Evolutionary conservation across 2,888 invertebrate species (phyloP).

Genomic region (Drosophila colorata): DNA sequence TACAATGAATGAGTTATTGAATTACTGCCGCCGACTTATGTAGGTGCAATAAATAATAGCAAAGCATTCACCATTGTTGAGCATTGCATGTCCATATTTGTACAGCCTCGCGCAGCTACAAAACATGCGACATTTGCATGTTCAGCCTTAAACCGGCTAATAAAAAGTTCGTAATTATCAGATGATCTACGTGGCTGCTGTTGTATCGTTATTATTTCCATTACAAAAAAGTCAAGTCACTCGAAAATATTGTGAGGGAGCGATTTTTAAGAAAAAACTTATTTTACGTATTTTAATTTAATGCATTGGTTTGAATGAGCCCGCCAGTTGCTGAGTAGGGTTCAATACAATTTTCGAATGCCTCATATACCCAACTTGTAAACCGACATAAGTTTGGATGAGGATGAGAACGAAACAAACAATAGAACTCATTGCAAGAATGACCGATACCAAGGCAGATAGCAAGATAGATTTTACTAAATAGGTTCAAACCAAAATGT

Average conservation of each 20-base stretch:
- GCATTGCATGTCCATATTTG: conserved; percentile 64
- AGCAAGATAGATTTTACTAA: too few relatives aligned
- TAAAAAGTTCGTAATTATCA: conserved; percentile 33
- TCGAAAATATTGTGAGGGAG: too few relatives aligned
- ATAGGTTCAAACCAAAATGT: too few relatives aligned
- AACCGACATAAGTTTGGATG: conserved; percentile 10
- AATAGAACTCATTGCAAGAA: too few relatives aligned
- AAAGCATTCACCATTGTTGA: conserved; percentile 73
- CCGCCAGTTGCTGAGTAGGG: neutral
- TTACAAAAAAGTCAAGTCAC: neutral
- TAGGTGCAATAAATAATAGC: conserved; percentile 75
- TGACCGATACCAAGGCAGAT: too few relatives aligned
- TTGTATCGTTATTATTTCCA: neutral
- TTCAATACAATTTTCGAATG: neutral
- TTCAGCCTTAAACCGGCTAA: conserved; percentile 38
- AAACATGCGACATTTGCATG: conserved; percentile 43
- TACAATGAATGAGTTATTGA: conserved; percentile 68
- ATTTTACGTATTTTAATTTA: neutral
- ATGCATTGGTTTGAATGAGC: neutral
- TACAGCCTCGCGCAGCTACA: conserved; percentile 7
- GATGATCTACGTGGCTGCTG: conserved; percentile 11
- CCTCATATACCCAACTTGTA: conserved; percentile 6
- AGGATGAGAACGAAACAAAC: too few relatives aligned
- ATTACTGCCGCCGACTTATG: conserved; percentile 41
- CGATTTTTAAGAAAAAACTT: too few relatives aligned